Evolutionary conservation across 2,797 vertebrate species (phyloP).

Genomic region (Caiman crocodilus): DNA sequence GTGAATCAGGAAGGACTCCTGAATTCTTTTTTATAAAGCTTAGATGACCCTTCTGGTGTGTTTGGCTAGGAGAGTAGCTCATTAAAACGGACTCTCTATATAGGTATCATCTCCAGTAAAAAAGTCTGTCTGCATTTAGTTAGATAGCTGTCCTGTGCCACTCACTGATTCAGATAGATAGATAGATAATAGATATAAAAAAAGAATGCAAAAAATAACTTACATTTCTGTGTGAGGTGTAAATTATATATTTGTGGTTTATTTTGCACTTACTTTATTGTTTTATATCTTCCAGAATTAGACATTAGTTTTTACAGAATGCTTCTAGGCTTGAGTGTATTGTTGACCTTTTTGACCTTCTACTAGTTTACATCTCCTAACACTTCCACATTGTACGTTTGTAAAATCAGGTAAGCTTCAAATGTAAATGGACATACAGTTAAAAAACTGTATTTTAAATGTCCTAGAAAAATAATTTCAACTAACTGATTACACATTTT

Average conservation of each 20-base stretch:
- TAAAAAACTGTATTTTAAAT: not conserved
- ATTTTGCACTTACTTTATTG: not conserved
- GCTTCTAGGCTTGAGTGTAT: too few relatives aligned
- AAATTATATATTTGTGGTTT: not conserved
- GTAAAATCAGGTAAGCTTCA: not conserved
- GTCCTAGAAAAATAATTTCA: not conserved
- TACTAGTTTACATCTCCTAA: not conserved
- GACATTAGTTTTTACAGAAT: not conserved
- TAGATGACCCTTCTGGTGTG: not conserved
- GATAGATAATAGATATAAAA: too few relatives aligned
- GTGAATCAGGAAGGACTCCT: not conserved
- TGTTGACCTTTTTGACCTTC: too few relatives aligned
- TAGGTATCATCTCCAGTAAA: not conserved
- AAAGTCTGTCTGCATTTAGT: slow-evolving; percentile 26
- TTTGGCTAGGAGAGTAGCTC: not conserved
- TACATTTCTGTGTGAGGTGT: not conserved
- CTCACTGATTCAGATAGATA: not conserved
- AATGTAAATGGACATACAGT: not conserved
- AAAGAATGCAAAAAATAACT: too few relatives aligned
- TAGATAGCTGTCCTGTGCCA: not conserved
- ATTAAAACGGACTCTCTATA: not conserved
- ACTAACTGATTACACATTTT: not conserved
- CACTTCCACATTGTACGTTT: not conserved
- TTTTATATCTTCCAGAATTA: not conserved
- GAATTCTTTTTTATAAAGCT: not conserved